phyloP scores from a whole-genome alignment of 1,140 invertebrate genomes.

The Patella vulgata region DNA sequence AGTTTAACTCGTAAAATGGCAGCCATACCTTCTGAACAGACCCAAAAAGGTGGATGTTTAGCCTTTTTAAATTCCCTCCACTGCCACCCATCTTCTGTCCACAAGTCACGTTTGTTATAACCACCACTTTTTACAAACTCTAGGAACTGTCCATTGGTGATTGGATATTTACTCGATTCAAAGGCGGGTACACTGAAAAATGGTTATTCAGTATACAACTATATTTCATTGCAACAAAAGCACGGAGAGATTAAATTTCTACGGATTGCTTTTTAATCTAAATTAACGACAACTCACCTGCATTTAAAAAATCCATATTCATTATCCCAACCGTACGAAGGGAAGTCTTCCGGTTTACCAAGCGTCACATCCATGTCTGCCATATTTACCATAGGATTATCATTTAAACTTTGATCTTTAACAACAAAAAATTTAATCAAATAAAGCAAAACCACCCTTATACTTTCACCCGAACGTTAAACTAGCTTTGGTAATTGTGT shows the following conservation, averaged over 20 bases:
- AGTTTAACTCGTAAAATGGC: too few species aligned
- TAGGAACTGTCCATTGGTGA: slow-evolving; percentile 62
- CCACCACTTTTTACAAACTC: slow-evolving; percentile 63
- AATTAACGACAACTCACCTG: too few species aligned
- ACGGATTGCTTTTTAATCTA: too few species aligned
- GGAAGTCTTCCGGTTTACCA: slow-evolving; percentile 61
- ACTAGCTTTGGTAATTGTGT: too few species aligned
- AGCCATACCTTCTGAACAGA: slow-evolving; percentile 60
- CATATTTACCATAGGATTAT: too few species aligned
- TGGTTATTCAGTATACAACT: too few species aligned
- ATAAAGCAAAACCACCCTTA: too few species aligned
- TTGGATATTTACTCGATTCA: slow-evolving; percentile 58
- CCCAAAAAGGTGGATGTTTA: slow-evolving; percentile 64
- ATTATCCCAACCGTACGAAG: slow-evolving; percentile 67
- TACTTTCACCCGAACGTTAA: too few species aligned
- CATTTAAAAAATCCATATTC: slow-evolving; percentile 59
- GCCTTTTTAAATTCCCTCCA: slow-evolving; percentile 59
- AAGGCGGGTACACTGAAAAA: slow-evolving; percentile 64
- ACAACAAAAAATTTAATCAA: too few species aligned
- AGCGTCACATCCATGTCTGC: slow-evolving; percentile 46
- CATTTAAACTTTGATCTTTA: too few species aligned
- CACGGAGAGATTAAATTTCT: too few species aligned
- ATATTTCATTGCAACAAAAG: too few species aligned
- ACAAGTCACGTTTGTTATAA: slow-evolving; percentile 53
- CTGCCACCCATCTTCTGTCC: slow-evolving; percentile 63